A percentile compares a stretch with the other conserved stretches of the same genome.
These are phyloP conservation scores for Paralinhomoeus sp. DNA, from an alignment of 2,888 invertebrate genomes.

Conservation along the genomic window DNA sequence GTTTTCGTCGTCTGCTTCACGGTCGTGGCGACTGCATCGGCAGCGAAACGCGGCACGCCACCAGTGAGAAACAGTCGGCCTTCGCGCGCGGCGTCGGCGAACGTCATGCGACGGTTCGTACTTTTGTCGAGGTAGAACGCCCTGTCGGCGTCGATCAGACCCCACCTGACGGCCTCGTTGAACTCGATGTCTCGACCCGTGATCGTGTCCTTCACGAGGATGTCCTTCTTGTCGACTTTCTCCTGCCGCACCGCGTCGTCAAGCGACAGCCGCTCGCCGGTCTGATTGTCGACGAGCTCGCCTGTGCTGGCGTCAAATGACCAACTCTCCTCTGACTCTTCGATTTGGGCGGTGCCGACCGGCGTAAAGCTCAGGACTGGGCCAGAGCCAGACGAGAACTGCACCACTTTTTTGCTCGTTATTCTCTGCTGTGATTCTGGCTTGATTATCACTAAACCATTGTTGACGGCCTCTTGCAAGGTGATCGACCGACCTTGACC, in stretches of 20 bases:
- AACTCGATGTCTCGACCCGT: constrained; percentile 40
- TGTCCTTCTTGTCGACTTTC: constrained; percentile 19
- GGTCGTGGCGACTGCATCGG: constrained; percentile 22
- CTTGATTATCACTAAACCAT: constrained; percentile 14
- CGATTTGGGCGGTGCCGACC: constrained; percentile 18
- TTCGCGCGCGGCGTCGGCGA: constrained; percentile 60
- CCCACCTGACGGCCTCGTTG: constrained; percentile 29
- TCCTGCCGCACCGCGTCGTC: constrained; percentile 37
- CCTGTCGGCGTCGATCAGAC: constrained; percentile 26
- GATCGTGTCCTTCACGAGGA: constrained; percentile 49
- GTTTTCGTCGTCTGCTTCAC: constrained; percentile 20
- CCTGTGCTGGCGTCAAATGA: constrained; percentile 51
- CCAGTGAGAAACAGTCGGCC: constrained; percentile 42
- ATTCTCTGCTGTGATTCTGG: constrained; percentile 16
- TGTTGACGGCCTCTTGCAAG: constrained; percentile 20
- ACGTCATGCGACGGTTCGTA: constrained; percentile 31
- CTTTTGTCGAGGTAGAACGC: constrained; percentile 22
- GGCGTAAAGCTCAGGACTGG: constrained; percentile 23
- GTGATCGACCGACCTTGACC: constrained; percentile 8
- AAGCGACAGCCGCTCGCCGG: constrained; percentile 44
- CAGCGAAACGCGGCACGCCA: constrained; percentile 20
- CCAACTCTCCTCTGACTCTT: constrained; percentile 22
- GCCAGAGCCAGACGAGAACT: constrained; percentile 19
- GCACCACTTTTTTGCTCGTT: constrained; percentile 19
- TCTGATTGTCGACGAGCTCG: constrained; percentile 43